A percentile compares a stretch with the other conserved stretches of the same genome.
Evolutionary conservation across 2,797 vertebrate species (phyloP).

Genomic region (Centroberyx gerrardi): DNA sequence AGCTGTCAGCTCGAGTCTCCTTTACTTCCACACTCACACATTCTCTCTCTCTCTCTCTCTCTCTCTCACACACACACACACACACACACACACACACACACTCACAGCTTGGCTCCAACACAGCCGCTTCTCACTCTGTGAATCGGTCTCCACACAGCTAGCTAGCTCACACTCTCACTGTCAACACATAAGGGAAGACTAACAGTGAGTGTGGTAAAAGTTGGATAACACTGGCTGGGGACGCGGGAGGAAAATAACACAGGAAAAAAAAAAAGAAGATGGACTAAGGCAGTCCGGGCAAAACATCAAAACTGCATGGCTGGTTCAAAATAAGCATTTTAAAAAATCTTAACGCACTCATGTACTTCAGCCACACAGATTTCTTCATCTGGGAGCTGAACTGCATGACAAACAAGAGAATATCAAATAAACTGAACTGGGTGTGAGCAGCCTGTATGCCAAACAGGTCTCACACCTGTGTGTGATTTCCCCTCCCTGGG

Average conservation of each 20-base stretch:
- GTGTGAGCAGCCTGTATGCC: too few species aligned
- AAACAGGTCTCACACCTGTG: too few species aligned
- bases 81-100: constrained; percentile 13
- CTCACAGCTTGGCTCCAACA: constrained; percentile 67
- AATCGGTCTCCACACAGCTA: constrained; percentile 69
- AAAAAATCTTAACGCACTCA: background rate
- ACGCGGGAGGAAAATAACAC: constrained; percentile 39
- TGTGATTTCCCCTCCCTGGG: too few species aligned
- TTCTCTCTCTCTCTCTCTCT: background rate
- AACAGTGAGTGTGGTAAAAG: constrained; percentile 64
- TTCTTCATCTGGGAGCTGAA: too few species aligned
- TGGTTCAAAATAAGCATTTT: constrained; percentile 1
- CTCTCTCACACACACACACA: background rate
- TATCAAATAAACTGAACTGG: too few species aligned
- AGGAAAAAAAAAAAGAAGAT: constrained; percentile 16
- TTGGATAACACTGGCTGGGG: constrained; percentile 59
- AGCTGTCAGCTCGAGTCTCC: constrained; percentile 81
- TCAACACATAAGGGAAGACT: constrained; percentile 68
- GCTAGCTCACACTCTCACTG: constrained; percentile 73
- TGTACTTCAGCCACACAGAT: too few species aligned
- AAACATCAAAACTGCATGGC: constrained; percentile 12
- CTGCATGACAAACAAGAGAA: too few species aligned
- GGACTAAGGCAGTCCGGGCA: background rate
- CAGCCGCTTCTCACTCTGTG: constrained; percentile 60
- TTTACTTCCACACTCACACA: constrained; percentile 71